These are phyloP conservation scores for Apis cerana DNA, from an alignment of 1,140 invertebrate genomes.

Conservation along the genomic window DNA sequence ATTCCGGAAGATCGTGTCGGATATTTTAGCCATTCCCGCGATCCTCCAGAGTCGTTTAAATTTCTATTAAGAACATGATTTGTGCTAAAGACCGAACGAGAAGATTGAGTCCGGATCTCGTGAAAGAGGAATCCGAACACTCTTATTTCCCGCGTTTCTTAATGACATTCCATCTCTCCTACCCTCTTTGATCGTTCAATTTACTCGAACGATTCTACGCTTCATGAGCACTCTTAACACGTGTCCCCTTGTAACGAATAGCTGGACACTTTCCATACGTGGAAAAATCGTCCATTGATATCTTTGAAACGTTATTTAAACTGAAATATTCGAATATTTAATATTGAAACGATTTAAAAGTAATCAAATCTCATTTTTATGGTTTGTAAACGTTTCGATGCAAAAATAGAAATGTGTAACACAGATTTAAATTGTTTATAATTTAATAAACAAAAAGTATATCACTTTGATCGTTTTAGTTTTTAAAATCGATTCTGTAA, in stretches of 20 bases:
- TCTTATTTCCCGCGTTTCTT: conserved; percentile 18
- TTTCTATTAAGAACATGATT: conserved; percentile 40
- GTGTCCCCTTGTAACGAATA: background rate
- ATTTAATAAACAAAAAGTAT: no score
- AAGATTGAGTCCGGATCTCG: conserved; percentile 19
- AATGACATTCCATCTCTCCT: conserved; percentile 31
- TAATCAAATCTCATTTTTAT: no score
- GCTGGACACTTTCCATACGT: background rate
- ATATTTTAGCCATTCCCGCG: background rate
- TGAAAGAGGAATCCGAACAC: background rate
- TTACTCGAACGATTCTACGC: conserved; percentile 14
- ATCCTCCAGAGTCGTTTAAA: conserved; percentile 7
- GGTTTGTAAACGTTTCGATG: no score
- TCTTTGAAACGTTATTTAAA: no score
- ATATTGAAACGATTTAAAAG: no score
- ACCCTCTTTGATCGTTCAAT: conserved; percentile 20
- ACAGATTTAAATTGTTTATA: no score
- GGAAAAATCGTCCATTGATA: no score
- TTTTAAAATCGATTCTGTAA: no score
- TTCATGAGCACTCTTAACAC: conserved; percentile 1
- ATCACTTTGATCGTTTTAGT: no score
- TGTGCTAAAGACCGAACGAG: background rate
- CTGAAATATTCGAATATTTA: no score
- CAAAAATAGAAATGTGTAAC: no score
- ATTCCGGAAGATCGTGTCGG: background rate